Evolutionary conservation across 2,113 vertebrate species (phyloP).

Genomic region (Aldabrachelys gigantea): DNA sequence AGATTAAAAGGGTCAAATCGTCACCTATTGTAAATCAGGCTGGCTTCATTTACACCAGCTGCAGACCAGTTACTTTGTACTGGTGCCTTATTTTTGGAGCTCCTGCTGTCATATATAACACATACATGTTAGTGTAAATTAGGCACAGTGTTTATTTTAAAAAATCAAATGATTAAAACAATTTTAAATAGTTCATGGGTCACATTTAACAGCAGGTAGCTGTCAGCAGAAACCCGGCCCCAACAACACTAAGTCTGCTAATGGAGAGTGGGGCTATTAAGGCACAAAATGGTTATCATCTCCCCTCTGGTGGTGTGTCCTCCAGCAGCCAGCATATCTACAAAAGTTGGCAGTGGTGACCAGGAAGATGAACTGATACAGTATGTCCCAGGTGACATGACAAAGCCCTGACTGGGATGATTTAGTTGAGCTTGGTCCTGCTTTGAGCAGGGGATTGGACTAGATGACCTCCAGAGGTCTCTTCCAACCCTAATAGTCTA

Average conservation of each 20-base stretch:
- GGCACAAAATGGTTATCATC: background rate
- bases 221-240: background rate
- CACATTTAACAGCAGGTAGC: background rate
- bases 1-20: background rate
- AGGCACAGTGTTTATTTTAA: background rate
- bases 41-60: background rate
- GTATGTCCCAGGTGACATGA: too few species aligned
- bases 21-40: background rate
- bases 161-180: background rate
- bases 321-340: background rate
- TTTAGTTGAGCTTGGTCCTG: too few species aligned
- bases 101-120: background rate
- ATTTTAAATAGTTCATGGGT: background rate
- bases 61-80: background rate
- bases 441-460: too few species aligned
- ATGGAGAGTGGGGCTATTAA: background rate
- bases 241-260: background rate
- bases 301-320: background rate
- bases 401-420: too few species aligned
- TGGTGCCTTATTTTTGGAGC: background rate
- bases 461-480: too few species aligned
- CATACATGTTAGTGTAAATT: background rate
- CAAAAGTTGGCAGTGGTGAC: background rate
- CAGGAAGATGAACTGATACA: background rate
- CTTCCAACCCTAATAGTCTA: too few species aligned